These are phyloP conservation scores for Onthophagus sagittarius DNA, from an alignment of 2,888 invertebrate genomes.

Conservation along the genomic window DNA sequence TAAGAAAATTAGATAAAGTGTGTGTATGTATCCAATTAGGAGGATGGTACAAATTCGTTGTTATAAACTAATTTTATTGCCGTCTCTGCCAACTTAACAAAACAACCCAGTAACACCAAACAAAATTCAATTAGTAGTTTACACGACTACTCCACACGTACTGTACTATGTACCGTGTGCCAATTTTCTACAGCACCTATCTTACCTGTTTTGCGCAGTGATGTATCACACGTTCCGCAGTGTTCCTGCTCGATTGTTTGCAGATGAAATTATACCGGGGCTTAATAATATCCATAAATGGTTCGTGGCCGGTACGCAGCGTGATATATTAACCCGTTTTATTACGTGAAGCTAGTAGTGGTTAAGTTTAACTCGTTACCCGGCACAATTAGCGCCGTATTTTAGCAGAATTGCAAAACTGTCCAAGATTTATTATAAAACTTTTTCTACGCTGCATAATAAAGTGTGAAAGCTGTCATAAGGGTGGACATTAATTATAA, in stretches of 20 bases:
- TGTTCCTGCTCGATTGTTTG: constrained; percentile 23
- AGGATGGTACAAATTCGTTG: not conserved
- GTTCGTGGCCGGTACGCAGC: constrained; percentile 1
- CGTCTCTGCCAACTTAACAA: not conserved
- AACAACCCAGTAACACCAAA: constrained; percentile 12
- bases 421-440: not conserved
- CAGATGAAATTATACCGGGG: constrained; percentile 21
- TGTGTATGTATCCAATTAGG: too few species aligned
- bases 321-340: constrained; percentile 22
- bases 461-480: not conserved
- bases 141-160: constrained; percentile 31
- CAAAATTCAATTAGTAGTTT: constrained; percentile 42
- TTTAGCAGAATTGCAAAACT: not conserved
- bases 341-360: constrained; percentile 15
- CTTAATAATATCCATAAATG: constrained; percentile 25
- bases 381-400: constrained; percentile 15
- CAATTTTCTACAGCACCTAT: constrained; percentile 37
- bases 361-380: constrained; percentile 18
- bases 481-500: not conserved
- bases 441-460: not conserved
- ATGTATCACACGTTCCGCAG: constrained; percentile 23
- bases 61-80: not conserved
- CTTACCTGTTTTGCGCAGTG: constrained; percentile 24
- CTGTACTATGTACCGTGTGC: constrained; percentile 40
- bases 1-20: not conserved